Percentiles rank a stretch among this genome's conserved stretches.
Evolutionary conservation across 2,888 invertebrate species (phyloP).

Genomic region (Heliconius charithonia): DNA sequence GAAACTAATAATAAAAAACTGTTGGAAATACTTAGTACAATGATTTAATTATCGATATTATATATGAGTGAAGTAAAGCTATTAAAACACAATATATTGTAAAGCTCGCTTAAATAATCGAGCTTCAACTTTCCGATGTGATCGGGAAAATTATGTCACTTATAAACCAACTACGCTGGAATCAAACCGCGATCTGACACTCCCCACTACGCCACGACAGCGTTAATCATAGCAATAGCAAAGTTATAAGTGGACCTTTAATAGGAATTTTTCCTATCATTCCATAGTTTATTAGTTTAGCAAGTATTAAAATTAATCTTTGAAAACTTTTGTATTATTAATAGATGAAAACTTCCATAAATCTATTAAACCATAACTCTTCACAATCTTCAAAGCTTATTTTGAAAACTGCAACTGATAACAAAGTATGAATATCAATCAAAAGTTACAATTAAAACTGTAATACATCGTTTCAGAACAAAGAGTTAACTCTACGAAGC

Average conservation of each 20-base stretch:
- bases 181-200: background rate
- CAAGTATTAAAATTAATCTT: background rate
- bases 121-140: background rate
- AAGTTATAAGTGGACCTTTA: background rate
- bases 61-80: too few species aligned
- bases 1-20: too few species aligned
- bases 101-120: too few species aligned
- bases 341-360: background rate
- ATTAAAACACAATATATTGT: too few species aligned
- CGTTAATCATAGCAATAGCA: background rate
- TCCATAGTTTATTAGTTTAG: background rate
- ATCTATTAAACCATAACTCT: background rate
- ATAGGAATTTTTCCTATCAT: background rate
- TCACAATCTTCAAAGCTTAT: background rate
- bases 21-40: too few species aligned
- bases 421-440: conserved; percentile 17
- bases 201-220: background rate
- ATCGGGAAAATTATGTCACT: background rate
- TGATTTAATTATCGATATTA: too few species aligned
- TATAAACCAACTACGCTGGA: background rate
- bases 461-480: conserved; percentile 9
- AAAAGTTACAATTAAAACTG: conserved; percentile 23
- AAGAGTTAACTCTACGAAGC: conserved; percentile 15
- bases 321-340: background rate
- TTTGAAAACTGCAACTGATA: conserved; percentile 8